Conservation (phyloP, 2,797 vertebrate genomes). For the Macropus fuliginosus region DNA sequence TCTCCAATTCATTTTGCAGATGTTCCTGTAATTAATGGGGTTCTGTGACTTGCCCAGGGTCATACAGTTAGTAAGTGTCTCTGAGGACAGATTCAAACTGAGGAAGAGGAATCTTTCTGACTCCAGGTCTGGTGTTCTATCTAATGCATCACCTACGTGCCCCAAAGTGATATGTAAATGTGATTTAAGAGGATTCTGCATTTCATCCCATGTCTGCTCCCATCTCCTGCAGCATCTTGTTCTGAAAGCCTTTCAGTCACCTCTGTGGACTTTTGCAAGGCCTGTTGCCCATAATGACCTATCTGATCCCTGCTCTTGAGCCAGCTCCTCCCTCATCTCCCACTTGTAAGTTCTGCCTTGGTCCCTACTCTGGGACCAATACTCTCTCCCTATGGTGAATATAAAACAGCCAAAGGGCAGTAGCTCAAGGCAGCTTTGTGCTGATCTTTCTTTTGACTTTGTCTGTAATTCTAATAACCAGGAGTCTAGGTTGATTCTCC, state of each 20-base stretch:
- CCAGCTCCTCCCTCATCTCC: not conserved
- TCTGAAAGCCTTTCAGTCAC: not conserved
- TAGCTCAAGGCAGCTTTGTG: not conserved
- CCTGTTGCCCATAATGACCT: not conserved
- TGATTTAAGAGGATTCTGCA: not conserved
- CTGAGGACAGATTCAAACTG: not conserved
- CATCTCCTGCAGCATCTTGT: not conserved
- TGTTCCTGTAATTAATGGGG: not conserved
- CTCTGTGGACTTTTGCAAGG: not conserved
- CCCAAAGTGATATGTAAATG: not conserved
- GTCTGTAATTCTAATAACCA: not conserved
- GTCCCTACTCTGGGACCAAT: not conserved
- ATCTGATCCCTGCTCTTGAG: not conserved
- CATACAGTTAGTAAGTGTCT: not conserved
- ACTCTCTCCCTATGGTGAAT: not conserved
- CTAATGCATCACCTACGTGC: too few species aligned
- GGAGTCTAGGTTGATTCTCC: not conserved
- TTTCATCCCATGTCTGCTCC: not conserved
- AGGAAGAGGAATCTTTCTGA: not conserved
- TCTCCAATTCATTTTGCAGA: not conserved
- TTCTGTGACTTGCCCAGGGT: not conserved
- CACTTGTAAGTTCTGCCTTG: not conserved
- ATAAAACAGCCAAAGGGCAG: not conserved
- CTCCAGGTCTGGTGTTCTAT: too few species aligned
- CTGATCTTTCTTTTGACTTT: not conserved